These are phyloP conservation scores for Strigamia maritima DNA, from an alignment of 2,888 invertebrate species.

Conservation along the genomic window DNA sequence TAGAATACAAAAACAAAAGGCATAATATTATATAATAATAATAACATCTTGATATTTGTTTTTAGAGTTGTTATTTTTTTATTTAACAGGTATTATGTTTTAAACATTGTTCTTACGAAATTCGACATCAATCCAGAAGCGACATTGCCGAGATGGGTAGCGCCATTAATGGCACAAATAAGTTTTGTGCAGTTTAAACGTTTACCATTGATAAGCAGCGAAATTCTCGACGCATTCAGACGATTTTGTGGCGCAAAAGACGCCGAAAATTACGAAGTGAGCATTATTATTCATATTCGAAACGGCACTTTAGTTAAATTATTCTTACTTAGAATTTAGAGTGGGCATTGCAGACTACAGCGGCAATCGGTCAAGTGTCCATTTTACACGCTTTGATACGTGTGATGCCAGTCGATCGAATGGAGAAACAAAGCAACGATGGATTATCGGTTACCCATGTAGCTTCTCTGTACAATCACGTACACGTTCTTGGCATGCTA, in stretches of 20 bases:
- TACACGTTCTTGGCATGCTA: conserved; percentile 36
- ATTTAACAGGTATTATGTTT: conserved; percentile 35
- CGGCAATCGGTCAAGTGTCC: conserved; percentile 27
- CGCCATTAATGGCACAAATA: conserved; percentile 25
- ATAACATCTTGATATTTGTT: neutral
- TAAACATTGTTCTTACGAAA: conserved; percentile 13
- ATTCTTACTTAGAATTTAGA: conserved; percentile 12
- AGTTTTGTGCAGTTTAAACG: conserved; percentile 36
- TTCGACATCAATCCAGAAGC: neutral
- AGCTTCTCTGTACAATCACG: conserved; percentile 36
- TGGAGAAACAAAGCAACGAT: conserved; percentile 22
- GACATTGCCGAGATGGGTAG: conserved; percentile 29
- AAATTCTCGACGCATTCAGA: conserved; percentile 35
- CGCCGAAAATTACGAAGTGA: conserved; percentile 20
- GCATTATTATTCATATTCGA: neutral
- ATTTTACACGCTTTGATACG: conserved; percentile 38
- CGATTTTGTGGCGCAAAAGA: conserved; percentile 22
- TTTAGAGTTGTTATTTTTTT: neutral
- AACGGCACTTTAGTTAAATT: neutral
- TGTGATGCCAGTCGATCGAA: neutral
- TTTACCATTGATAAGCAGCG: conserved; percentile 32
- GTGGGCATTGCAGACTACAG: conserved; percentile 31
- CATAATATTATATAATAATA: neutral
- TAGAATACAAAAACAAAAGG: neutral
- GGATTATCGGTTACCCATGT: conserved; percentile 39